phyloP scores from a whole-genome alignment of 2,113 vertebrate genomes.

The Chloropsis cyanopogon region DNA sequence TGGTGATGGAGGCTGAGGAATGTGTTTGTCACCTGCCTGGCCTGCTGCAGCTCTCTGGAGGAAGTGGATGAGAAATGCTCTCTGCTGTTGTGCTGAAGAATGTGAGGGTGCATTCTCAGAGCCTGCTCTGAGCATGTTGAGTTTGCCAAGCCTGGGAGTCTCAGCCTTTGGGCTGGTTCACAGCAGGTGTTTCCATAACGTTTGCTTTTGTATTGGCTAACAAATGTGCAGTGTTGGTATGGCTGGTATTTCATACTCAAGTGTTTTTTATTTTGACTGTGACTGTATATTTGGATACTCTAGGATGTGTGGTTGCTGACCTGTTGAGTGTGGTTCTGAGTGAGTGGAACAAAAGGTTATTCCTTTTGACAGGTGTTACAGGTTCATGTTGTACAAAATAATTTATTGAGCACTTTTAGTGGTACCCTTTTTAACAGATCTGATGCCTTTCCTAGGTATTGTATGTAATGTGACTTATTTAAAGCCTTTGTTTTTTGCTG shows the following conservation, averaged over 20 bases:
- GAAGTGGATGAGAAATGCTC: neutral
- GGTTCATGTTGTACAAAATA: slow-evolving; percentile 70
- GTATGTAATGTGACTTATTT: slow-evolving; percentile 85
- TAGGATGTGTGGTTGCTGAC: slow-evolving; percentile 38
- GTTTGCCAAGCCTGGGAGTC: slow-evolving; percentile 16
- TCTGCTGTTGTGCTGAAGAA: neutral
- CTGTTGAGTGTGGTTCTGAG: slow-evolving; percentile 53
- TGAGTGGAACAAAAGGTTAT: slow-evolving; percentile 48
- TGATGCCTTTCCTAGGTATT: slow-evolving; percentile 81
- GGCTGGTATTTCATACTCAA: slow-evolving; percentile 51
- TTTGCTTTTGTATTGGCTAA: slow-evolving; percentile 74
- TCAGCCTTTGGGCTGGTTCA: neutral
- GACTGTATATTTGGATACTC: slow-evolving; percentile 55
- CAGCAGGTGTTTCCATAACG: neutral
- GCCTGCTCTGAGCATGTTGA: neutral
- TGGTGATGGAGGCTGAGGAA: neutral
- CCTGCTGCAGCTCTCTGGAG: slow-evolving; percentile 19
- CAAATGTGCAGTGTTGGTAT: slow-evolving; percentile 66
- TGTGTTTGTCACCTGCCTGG: neutral
- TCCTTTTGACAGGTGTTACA: slow-evolving; percentile 61
- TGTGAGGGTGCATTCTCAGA: accelerated
- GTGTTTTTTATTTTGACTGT: slow-evolving; percentile 56
- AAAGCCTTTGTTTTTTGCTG: slow-evolving; percentile 74
- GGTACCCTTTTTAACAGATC: slow-evolving; percentile 72
- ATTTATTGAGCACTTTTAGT: slow-evolving; percentile 92